These are phyloP conservation scores for Melanophora roralis DNA, from an alignment of 2,888 invertebrate genomes.

Conservation along the genomic window DNA sequence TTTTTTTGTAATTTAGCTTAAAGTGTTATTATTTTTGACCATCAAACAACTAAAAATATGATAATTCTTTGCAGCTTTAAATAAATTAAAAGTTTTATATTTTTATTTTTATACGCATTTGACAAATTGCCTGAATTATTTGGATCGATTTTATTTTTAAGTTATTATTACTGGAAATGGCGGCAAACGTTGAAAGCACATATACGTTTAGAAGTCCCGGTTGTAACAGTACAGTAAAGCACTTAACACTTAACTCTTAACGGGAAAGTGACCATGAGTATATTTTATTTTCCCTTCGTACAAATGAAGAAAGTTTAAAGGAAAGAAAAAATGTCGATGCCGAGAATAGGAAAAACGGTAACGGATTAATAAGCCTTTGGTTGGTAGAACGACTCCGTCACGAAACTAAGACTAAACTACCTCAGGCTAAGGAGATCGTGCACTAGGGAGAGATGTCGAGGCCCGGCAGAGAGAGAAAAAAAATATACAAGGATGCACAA, in stretches of 20 bases:
- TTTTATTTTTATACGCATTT: too few relatives aligned
- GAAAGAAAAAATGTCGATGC: neutral
- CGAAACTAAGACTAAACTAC: too few relatives aligned
- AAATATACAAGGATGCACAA: too few relatives aligned
- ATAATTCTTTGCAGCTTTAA: too few relatives aligned
- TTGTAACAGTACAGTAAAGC: constrained; percentile 34
- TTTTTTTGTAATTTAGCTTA: neutral
- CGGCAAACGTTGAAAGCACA: constrained; percentile 33
- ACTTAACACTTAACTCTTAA: constrained; percentile 40
- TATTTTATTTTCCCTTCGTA: neutral
- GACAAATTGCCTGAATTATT: too few relatives aligned
- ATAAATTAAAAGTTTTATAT: too few relatives aligned
- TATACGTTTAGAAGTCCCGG: constrained; percentile 40
- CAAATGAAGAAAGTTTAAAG: neutral
- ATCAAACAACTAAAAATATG: too few relatives aligned
- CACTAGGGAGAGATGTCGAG: too few relatives aligned
- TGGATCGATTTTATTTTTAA: too few relatives aligned
- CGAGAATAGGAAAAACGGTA: neutral
- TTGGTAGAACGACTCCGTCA: neutral
- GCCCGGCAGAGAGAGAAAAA: too few relatives aligned
- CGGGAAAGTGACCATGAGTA: constrained; percentile 45
- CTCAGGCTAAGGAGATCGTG: too few relatives aligned
- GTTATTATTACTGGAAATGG: constrained; percentile 54
- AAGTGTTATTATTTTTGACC: too few relatives aligned
- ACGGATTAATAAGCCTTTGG: neutral